These are phyloP conservation scores for Carollia perspicillata DNA, from an alignment of 2,113 vertebrate genomes.

Conservation along the genomic window DNA sequence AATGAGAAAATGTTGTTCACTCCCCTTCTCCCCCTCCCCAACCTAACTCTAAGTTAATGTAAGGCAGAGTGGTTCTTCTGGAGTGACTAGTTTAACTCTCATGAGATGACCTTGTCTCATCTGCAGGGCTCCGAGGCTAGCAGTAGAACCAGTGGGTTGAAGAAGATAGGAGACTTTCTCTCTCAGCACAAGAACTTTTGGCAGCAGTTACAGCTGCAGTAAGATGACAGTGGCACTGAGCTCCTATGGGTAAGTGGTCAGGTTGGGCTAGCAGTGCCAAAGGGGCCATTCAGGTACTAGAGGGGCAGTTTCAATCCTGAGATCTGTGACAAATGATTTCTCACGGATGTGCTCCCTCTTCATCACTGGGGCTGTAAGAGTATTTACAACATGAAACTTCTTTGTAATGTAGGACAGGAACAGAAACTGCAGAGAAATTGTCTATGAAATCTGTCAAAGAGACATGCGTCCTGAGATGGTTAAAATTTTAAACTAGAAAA, in stretches of 20 bases:
- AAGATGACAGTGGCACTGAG: background rate
- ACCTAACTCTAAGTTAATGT: background rate
- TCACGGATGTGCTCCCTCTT: background rate
- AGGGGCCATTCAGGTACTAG: background rate
- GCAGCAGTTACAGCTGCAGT: background rate
- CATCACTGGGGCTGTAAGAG: background rate
- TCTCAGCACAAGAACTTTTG: background rate
- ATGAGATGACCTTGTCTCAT: background rate
- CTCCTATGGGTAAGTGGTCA: background rate
- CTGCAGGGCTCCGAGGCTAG: background rate
- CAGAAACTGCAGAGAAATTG: background rate
- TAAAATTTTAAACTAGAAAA: background rate
- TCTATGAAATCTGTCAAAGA: slow-evolving; percentile 6
- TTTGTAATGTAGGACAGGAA: background rate
- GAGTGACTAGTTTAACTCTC: background rate
- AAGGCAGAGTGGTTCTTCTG: background rate
- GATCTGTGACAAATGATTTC: background rate
- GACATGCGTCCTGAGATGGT: background rate
- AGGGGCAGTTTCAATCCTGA: background rate
- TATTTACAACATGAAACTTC: background rate
- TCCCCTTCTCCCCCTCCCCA: rapidly evolving
- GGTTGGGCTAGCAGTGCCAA: background rate
- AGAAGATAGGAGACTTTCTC: background rate
- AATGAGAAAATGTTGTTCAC: background rate
- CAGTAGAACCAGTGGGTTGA: background rate